A percentile compares a stretch with the other conserved stretches of the same genome.
These are phyloP conservation scores for Zhuqinia jingwanae DNA, from an alignment of 2,888 invertebrate genomes.

Conservation along the genomic window DNA sequence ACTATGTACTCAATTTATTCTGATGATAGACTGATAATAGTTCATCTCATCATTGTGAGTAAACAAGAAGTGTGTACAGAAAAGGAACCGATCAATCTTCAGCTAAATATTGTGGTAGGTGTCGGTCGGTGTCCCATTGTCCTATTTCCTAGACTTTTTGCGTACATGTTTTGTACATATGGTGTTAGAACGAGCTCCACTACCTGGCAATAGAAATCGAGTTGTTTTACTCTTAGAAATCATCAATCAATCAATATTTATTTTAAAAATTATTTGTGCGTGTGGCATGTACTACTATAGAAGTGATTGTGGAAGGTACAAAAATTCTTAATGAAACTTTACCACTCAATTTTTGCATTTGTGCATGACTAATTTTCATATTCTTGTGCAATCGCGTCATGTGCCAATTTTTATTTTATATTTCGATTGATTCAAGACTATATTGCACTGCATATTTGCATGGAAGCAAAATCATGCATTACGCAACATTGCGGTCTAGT, in stretches of 20 bases:
- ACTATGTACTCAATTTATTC: too few species aligned
- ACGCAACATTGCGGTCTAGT: too few species aligned
- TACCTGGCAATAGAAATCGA: slow-evolving; percentile 3
- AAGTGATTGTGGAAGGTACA: background rate
- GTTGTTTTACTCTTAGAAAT: background rate
- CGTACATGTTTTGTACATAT: slow-evolving; percentile 20
- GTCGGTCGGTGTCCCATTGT: slow-evolving; percentile 38
- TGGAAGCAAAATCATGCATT: too few species aligned
- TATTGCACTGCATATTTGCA: too few species aligned
- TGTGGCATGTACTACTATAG: background rate
- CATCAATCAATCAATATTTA: slow-evolving; percentile 12
- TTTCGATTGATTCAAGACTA: too few species aligned
- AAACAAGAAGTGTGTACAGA: slow-evolving; percentile 8
- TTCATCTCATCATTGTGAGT: too few species aligned
- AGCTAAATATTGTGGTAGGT: background rate
- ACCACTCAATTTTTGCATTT: too few species aligned
- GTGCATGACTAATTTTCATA: too few species aligned
- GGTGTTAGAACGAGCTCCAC: background rate
- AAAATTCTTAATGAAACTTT: background rate
- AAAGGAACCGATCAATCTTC: background rate
- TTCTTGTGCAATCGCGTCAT: too few species aligned
- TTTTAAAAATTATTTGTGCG: background rate
- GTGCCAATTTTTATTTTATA: too few species aligned
- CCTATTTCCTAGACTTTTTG: slow-evolving; percentile 38
- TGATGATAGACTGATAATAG: too few species aligned